Evolutionary conservation across 53 echinoderm and acorn worm genomes (phyloP).

Genomic region (Temnopleurus reevesii): DNA sequence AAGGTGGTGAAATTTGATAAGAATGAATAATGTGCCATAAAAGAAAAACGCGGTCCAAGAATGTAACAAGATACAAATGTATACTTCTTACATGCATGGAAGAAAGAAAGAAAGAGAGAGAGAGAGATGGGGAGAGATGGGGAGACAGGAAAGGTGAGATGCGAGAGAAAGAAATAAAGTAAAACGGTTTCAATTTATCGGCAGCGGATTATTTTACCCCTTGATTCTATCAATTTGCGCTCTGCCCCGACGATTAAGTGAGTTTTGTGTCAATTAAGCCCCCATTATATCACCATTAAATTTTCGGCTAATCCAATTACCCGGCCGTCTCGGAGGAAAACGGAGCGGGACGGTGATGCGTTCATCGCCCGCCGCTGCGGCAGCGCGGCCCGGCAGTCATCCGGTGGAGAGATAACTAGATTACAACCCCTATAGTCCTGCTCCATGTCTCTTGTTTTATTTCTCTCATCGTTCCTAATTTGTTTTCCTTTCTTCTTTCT

Average conservation of each 20-base stretch:
- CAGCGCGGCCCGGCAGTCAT: constrained; percentile 2
- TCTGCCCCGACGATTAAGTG: constrained; percentile 69
- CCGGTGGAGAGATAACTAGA: constrained; percentile 52
- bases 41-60: background rate
- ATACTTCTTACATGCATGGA: background rate
- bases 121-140: background rate
- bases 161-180: constrained; percentile 39
- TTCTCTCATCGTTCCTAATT: constrained; percentile 39
- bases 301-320: constrained; percentile 72
- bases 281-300: constrained; percentile 82
- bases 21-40: too few species aligned
- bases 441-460: constrained; percentile 8
- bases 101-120: background rate
- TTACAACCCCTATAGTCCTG: constrained; percentile 1
- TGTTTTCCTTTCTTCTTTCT: constrained; percentile 51
- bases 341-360: background rate
- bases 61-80: background rate
- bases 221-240: constrained; percentile 56
- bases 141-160: background rate
- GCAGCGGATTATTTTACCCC: constrained; percentile 62
- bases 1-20: background rate
- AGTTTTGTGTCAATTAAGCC: constrained; percentile 84
- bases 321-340: constrained; percentile 10
- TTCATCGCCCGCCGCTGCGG: constrained; percentile 37
- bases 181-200: constrained; percentile 68